Conservation (phyloP, 2,797 vertebrate species). For the Heterohyrax brucei region DNA sequence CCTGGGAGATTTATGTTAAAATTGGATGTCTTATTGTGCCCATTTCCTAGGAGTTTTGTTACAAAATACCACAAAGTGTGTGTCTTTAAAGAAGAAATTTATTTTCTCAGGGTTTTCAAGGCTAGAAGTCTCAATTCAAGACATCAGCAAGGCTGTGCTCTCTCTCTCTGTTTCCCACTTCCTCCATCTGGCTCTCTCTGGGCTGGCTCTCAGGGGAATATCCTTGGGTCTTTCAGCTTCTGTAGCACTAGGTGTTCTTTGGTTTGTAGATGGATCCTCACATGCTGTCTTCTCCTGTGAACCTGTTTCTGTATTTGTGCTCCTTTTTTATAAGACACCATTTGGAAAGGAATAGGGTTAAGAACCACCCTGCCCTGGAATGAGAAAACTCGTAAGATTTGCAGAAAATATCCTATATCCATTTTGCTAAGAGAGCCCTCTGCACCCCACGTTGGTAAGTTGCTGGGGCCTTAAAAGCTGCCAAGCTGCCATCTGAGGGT, state of each 20-base stretch:
- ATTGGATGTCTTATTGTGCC: neutral
- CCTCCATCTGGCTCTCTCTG: too few species aligned
- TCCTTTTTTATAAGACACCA: neutral
- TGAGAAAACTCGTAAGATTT: neutral
- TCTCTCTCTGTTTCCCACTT: neutral
- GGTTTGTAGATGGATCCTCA: neutral
- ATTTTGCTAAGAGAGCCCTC: too few species aligned
- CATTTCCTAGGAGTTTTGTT: too few species aligned
- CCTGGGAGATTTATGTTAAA: constrained; percentile 60
- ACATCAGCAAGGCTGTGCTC: neutral
- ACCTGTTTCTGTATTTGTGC: neutral
- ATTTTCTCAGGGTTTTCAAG: neutral
- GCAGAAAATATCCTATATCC: neutral
- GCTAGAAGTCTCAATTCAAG: neutral
- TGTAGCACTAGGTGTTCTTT: neutral
- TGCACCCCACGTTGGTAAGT: too few species aligned
- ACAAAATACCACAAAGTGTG: too few species aligned
- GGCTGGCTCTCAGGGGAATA: neutral
- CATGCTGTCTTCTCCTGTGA: neutral
- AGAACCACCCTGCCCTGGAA: neutral
- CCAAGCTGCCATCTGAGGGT: too few species aligned
- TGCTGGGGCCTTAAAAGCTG: too few species aligned
- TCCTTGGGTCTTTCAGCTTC: neutral
- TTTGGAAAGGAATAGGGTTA: neutral
- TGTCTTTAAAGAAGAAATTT: neutral